Evolutionary conservation across 2,888 invertebrate genomes (phyloP).

Genomic region (Heliconius charithonia): DNA sequence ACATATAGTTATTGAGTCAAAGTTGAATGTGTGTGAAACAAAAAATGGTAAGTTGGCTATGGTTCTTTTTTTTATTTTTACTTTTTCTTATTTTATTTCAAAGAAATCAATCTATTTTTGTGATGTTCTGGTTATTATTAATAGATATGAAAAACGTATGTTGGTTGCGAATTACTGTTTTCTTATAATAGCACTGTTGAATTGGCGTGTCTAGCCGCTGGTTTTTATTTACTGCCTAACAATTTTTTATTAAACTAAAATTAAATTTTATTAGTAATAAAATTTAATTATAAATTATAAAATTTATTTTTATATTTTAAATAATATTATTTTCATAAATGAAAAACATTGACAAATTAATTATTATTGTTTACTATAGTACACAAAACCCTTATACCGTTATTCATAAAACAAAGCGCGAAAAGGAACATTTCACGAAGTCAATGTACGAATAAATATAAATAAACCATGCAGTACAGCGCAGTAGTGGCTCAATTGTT

Average conservation of each 20-base stretch:
- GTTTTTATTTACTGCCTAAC: background rate
- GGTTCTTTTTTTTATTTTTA: background rate
- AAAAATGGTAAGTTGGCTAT: constrained; percentile 19
- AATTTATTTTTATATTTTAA: too few relatives aligned
- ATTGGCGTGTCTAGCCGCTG: background rate
- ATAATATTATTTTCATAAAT: too few relatives aligned
- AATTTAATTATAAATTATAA: too few relatives aligned
- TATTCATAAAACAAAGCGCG: constrained; percentile 10
- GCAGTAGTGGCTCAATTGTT: background rate
- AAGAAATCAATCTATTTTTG: background rate
- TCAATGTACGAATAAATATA: constrained; percentile 15
- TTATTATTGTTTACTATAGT: background rate
- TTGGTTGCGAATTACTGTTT: background rate
- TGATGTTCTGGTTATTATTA: background rate
- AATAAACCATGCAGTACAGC: background rate
- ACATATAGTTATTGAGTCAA: constrained; percentile 6
- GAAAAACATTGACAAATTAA: background rate
- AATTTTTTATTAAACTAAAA: background rate
- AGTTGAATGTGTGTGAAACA: constrained; percentile 1
- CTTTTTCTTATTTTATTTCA: background rate
- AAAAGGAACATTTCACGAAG: constrained; percentile 2
- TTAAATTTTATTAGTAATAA: too few relatives aligned
- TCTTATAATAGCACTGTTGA: background rate
- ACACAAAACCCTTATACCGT: constrained; percentile 3
- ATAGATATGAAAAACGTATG: constrained; percentile 4